Evolutionary conservation across 2,888 invertebrate species (phyloP), one percentile per base, ranked within the genome.

Genomic region (Apodemia mormo): DNA sequence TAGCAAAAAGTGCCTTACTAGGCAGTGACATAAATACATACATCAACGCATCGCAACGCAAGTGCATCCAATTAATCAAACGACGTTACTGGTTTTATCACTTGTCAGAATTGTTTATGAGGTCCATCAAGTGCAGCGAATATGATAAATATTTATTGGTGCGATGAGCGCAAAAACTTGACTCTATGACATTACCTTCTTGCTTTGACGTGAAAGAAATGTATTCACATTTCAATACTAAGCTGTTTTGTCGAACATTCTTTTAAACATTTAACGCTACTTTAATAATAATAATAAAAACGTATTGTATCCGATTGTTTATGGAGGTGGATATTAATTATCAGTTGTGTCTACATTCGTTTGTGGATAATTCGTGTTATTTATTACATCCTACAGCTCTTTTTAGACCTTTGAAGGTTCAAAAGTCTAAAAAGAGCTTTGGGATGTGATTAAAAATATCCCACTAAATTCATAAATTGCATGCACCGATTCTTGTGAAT

Each of bases 11-110:
- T 64, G 65, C 68, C 52, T 68, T 65, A 68, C n/a, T 56, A 61
- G 65, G 52, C 65, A 68, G 40, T 68, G 65, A 65, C 68, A 68
- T 65, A 68, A 68, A 68, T 68, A 68, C 68, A 68, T 68, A 54
- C 29, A 68, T 68, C 65, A 40, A 68, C 40, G 68, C 65, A 54
- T 40, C 61, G 65, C 65, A 40, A 68, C 40, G 68, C 65, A 40
- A 52, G 65, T 40, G 65, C 68, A 68, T 68, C 68, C 37, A 54
- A 68, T 68, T 68, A 68, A 65, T 68, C 68, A 65, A 65, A 54
- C 29, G 30, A 29, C 65, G 40, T 45, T 52, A 52, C 49, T 33
- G 12, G 68, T 61, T 54, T 65, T 69, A 69, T 69, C 68, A 65
- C 68, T 29, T 29, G 65, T 65, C 65, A 69, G 65, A 65, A 52